phyloP scores from a whole-genome alignment of 2,888 invertebrate genomes.

The Leptinotarsa tumamoca region DNA sequence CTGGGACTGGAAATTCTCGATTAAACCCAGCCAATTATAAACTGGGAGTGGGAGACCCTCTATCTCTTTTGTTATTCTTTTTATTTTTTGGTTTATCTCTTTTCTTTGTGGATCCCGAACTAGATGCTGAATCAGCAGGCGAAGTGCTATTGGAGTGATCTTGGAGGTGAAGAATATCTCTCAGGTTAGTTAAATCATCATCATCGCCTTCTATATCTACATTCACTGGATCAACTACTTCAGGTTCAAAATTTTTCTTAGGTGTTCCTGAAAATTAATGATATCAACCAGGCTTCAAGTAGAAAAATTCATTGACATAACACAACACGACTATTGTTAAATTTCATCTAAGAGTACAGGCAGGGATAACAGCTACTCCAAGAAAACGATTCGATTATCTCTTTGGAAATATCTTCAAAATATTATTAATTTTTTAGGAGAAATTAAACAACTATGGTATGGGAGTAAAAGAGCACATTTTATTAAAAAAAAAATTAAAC shows the following conservation, averaged over 20 bases:
- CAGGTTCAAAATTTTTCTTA: constrained; percentile 56
- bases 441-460: too few species aligned
- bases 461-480: too few species aligned
- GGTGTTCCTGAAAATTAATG: constrained; percentile 56
- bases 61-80: constrained; percentile 58
- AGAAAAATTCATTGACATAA: too few species aligned
- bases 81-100: constrained; percentile 60
- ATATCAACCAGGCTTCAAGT: neutral
- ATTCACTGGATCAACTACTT: constrained; percentile 56
- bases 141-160: constrained; percentile 63
- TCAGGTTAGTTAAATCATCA: constrained; percentile 60
- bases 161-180: constrained; percentile 59
- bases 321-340: too few species aligned
- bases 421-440: too few species aligned
- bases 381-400: too few species aligned
- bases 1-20: constrained; percentile 16
- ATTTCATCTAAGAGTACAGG: too few species aligned
- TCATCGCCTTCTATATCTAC: constrained; percentile 63
- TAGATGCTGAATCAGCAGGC: constrained; percentile 59
- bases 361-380: too few species aligned
- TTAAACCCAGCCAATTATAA: constrained; percentile 51
- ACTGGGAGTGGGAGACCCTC: constrained; percentile 58
- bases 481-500: too few species aligned
- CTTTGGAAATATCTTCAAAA: too few species aligned
- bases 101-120: constrained; percentile 59